Conservation (phyloP, 2,888 invertebrate species). For the Oeneis ivallda region DNA sequence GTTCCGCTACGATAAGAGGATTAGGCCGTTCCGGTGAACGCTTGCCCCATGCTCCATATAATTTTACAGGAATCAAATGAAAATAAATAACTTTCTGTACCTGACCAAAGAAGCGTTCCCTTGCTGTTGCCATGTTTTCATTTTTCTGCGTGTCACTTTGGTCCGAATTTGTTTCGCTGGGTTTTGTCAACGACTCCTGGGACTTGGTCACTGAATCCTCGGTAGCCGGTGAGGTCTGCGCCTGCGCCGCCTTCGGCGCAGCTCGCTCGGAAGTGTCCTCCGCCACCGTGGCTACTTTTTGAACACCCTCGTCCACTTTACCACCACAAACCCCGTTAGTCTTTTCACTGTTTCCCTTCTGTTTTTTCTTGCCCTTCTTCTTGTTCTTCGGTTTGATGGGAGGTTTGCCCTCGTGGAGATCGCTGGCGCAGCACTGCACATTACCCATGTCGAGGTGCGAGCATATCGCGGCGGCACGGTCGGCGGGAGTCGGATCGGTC, state of each 20-base stretch:
- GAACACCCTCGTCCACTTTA: conserved; percentile 60
- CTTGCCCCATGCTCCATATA: conserved; percentile 52
- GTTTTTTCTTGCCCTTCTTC: conserved; percentile 50
- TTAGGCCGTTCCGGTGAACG: conserved; percentile 59
- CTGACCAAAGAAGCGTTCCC: conserved; percentile 76
- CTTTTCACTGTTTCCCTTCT: conserved; percentile 55
- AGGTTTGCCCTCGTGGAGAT: conserved; percentile 67
- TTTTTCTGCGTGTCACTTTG: conserved; percentile 56
- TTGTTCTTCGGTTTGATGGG: conserved; percentile 66
- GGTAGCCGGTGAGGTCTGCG: conserved; percentile 48
- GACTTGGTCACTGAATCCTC: conserved; percentile 44
- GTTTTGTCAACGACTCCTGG: conserved; percentile 43
- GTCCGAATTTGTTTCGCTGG: conserved; percentile 43
- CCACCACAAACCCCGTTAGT: conserved; percentile 67
- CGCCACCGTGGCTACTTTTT: conserved; percentile 65
- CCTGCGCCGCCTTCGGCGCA: conserved; percentile 59
- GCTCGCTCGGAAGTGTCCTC: conserved; percentile 64
- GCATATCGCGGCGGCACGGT: conserved; percentile 76
- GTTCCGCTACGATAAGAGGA: conserved; percentile 73
- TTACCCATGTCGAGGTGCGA: conserved; percentile 78
- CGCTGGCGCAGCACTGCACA: conserved; percentile 80
- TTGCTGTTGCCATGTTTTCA: conserved; percentile 70
- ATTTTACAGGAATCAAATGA: conserved; percentile 34
- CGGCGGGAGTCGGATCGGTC: conserved; percentile 75
- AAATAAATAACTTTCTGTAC: conserved; percentile 47